Evolutionary conservation across 2,888 invertebrate genomes (phyloP).

Genomic region (Philereme transversata): DNA sequence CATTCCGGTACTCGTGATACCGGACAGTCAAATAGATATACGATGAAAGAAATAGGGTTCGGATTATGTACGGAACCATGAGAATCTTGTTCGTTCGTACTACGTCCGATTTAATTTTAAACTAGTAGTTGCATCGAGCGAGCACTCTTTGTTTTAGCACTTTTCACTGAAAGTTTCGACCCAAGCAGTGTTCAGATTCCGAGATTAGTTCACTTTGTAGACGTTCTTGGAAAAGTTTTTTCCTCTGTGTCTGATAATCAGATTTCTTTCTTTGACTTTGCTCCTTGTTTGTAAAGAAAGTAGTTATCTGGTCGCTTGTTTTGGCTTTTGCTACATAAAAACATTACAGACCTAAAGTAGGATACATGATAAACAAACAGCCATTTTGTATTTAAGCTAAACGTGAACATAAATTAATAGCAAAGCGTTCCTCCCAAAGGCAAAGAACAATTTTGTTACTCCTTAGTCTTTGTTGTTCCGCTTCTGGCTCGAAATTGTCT

Average conservation of each 20-base stretch:
- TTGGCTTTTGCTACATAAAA: not conserved
- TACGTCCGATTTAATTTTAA: slow-evolving; percentile 54
- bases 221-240: slow-evolving; percentile 58
- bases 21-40: too few species aligned
- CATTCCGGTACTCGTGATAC: too few species aligned
- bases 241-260: slow-evolving; percentile 53
- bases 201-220: slow-evolving; percentile 67
- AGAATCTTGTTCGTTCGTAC: slow-evolving; percentile 50
- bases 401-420: slow-evolving; percentile 19
- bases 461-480: slow-evolving; percentile 38
- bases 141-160: slow-evolving; percentile 52
- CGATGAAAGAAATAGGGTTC: too few species aligned
- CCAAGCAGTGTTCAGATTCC: slow-evolving; percentile 61
- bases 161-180: slow-evolving; percentile 59
- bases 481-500: slow-evolving; percentile 40
- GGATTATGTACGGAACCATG: slow-evolving; percentile 49
- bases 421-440: slow-evolving; percentile 16
- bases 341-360: not conserved
- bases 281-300: slow-evolving; percentile 18
- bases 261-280: slow-evolving; percentile 43
- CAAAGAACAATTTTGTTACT: slow-evolving; percentile 28
- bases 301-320: slow-evolving; percentile 4
- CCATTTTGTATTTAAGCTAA: slow-evolving; percentile 7
- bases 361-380: slow-evolving; percentile 15
- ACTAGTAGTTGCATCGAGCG: slow-evolving; percentile 50